Evolutionary conservation across 1,140 invertebrate species (phyloP), one percentile per base, ranked within the genome.

Genomic region (Tribolium madens): DNA sequence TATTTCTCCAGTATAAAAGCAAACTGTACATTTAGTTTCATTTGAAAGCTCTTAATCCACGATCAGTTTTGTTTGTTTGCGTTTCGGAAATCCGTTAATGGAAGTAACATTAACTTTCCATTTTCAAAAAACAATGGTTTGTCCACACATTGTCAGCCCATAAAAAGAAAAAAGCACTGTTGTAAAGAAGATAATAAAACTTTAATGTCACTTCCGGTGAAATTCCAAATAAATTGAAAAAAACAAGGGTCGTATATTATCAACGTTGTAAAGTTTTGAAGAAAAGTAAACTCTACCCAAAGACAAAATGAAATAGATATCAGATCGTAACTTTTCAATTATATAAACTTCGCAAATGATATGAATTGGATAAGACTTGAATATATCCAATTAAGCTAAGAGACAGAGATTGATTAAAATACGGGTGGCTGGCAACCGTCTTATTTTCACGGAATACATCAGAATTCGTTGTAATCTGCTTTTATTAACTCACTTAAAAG

Each of bases 391-490:
- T 64, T 64, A 31, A 12, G 17, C 15, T 36, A 2, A 64, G 57
- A 64, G 26, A 64, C 33, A 64, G 57, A 33, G 57, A 4, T 14
- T 64, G 57, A 64, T 64, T 64, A 64, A 64, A 64, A 64, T 64
- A 26, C 57, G 57, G 57, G 57, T 64, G 57, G 57, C 9, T 6
- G 57, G 31, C 10, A 64, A 14, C 13, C 57, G 21, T 14, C 26
- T 64, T 64, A 33, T 64, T 64, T 64, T 64, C 13, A 31, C 57
- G 53, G 21, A 10, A 18, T 21, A 60, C n/a, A 60, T 60, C 31
- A 12, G 57, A 33, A 64, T 64, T 64, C 21, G 10, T 12, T 64
- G 4, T 64, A 64, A 64, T 9, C 57, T 64, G 57, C 26, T 64
- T 60, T 33, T 21, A 64, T 64, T 31, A 64, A 64, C 17, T 64